Evolutionary conservation across 1,140 invertebrate genomes (phyloP).

Genomic region (Pinna nobilis): DNA sequence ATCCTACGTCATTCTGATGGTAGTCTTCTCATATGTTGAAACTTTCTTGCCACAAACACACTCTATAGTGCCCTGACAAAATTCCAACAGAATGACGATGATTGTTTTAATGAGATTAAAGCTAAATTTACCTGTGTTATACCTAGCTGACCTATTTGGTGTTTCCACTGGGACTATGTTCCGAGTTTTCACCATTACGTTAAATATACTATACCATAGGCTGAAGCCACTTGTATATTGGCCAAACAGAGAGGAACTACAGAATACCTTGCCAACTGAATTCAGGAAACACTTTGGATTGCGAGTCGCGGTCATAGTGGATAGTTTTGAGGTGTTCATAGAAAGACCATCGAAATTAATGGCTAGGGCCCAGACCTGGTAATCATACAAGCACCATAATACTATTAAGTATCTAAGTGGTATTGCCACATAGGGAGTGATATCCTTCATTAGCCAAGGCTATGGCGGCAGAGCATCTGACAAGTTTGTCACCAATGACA

Average conservation of each 20-base stretch:
- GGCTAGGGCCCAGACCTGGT: conserved; percentile 34
- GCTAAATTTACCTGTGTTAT: too few species aligned
- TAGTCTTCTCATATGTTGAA: too few species aligned
- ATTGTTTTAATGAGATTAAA: too few species aligned
- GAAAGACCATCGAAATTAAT: conserved; percentile 32
- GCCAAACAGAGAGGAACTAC: conserved; percentile 30
- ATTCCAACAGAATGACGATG: too few species aligned
- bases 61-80: too few species aligned
- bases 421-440: conserved; percentile 36
- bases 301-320: conserved; percentile 33
- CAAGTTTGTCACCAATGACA: conserved; percentile 21
- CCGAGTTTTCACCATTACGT: conserved; percentile 9
- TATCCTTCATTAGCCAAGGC: conserved; percentile 39
- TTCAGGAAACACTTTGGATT: conserved; percentile 37
- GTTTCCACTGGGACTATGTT: conserved; percentile 26
- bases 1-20: too few species aligned
- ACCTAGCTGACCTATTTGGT: conserved; percentile 24
- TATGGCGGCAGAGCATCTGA: conserved; percentile 42
- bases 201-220: conserved; percentile 25
- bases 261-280: conserved; percentile 34
- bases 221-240: conserved; percentile 33
- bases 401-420: conserved; percentile 41
- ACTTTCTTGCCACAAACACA: too few species aligned
- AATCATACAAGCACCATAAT: conserved; percentile 38
- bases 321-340: conserved; percentile 53